A percentile compares a stretch with the other conserved stretches of the same genome.
Evolutionary conservation across 2,797 vertebrate species (phyloP).

Genomic region (Carapus acus): DNA sequence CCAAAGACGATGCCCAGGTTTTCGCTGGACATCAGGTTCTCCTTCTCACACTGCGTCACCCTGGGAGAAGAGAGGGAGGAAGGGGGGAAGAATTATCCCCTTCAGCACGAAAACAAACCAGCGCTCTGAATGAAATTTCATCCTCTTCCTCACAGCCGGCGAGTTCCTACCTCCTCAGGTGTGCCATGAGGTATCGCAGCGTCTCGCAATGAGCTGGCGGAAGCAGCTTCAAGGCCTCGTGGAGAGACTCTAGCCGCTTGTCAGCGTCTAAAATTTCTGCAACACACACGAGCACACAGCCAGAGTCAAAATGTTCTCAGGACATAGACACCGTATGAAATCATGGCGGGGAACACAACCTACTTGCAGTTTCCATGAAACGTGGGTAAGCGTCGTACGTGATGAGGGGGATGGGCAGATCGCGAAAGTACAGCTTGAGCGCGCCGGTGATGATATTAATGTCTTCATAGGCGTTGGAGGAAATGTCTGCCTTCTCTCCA

Average conservation of each 20-base stretch:
- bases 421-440: conserved; percentile 98
- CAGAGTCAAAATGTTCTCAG: conserved; percentile 17
- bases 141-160: too few species aligned
- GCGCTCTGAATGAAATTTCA: neutral
- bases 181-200: conserved; percentile 94
- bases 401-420: conserved; percentile 97
- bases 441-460: conserved; percentile 99
- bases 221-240: conserved; percentile 90
- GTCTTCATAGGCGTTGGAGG: conserved; percentile 93
- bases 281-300: conserved; percentile 1
- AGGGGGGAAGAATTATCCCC: too few species aligned
- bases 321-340: neutral
- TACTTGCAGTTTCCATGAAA: conserved; percentile 96
- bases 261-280: conserved; percentile 89
- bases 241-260: conserved; percentile 89
- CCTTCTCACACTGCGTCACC: conserved; percentile 90
- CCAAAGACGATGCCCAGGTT: conserved; percentile 98
- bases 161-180: conserved; percentile 85
- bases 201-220: conserved; percentile 97
- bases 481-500: conserved; percentile 97
- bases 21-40: conserved; percentile 96
- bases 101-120: neutral
- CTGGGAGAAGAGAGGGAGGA: conserved; percentile 59
- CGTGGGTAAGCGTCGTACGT: conserved; percentile 96
- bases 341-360: conserved; percentile 49